Conservation (phyloP, 2,797 vertebrate genomes). For the Margarornis squamiger region DNA sequence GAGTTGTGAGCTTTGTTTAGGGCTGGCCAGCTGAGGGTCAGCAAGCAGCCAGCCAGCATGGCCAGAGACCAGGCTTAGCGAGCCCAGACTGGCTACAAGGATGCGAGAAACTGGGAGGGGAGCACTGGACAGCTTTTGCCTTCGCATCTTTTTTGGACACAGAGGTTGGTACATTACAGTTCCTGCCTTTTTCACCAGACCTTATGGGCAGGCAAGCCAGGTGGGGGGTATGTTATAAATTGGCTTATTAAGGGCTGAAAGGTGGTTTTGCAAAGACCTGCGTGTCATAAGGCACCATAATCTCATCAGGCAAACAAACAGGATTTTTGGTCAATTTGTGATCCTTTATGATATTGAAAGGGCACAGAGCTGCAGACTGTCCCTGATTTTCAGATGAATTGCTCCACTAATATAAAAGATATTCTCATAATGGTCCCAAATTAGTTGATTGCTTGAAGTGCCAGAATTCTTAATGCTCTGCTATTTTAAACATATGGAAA, state of each 20-base stretch:
- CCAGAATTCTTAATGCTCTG: constrained; percentile 55
- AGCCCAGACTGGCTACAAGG: background rate
- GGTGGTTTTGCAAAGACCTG: background rate
- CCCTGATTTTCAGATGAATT: constrained; percentile 31
- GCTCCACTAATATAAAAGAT: constrained; percentile 25
- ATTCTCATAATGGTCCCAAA: constrained; percentile 49
- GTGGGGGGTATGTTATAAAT: background rate
- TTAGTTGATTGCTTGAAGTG: constrained; percentile 58
- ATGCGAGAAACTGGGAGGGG: background rate
- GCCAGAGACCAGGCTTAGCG: background rate
- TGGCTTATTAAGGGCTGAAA: background rate
- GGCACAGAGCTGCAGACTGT: background rate
- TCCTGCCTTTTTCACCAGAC: background rate
- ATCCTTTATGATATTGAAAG: background rate
- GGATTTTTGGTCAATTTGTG: background rate
- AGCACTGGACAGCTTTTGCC: background rate
- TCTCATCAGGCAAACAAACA: background rate
- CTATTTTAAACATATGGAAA: constrained; percentile 68
- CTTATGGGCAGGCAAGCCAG: background rate
- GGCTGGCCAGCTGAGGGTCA: background rate
- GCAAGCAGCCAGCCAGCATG: background rate
- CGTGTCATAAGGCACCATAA: background rate
- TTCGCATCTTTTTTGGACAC: background rate
- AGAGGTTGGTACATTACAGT: background rate
- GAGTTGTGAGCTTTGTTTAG: background rate